A percentile compares a stretch with the other conserved stretches of the same genome.
Conservation (phyloP, 1,140 invertebrate species). For the Drosophila nebulosa region DNA sequence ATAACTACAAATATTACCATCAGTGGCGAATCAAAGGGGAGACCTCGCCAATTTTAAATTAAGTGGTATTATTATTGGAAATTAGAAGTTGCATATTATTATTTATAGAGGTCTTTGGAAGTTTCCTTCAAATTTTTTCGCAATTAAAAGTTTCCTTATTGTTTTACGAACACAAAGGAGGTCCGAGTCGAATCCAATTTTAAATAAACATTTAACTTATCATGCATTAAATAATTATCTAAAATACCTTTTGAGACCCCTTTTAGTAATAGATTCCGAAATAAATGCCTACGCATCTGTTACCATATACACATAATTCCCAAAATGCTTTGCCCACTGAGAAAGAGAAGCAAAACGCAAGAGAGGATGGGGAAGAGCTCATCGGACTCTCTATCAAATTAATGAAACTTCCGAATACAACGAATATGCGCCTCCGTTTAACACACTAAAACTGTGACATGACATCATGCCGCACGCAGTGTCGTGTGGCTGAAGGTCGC, state of each 20-base stretch:
- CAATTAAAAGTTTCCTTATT: no score
- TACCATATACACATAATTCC: background rate
- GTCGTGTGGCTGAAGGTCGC: constrained; percentile 30
- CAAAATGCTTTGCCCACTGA: background rate
- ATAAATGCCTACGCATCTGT: background rate
- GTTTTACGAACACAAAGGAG: no score
- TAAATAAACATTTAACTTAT: no score
- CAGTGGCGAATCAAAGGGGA: background rate
- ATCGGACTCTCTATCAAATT: constrained; percentile 38
- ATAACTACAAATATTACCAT: background rate
- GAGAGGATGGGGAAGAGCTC: background rate
- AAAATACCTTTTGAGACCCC: background rate
- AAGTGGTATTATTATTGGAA: no score
- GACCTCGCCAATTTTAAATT: no score
- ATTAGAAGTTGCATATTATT: no score
- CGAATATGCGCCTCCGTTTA: constrained; percentile 9
- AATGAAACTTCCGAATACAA: constrained; percentile 48
- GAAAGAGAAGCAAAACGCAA: background rate
- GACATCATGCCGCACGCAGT: constrained; percentile 52
- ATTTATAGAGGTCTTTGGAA: no score
- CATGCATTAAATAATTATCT: no score
- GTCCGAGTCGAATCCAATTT: no score
- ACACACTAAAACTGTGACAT: constrained; percentile 60
- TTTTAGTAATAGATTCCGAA: background rate
- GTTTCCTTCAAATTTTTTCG: no score